Evolutionary conservation across 1,140 invertebrate genomes (phyloP).

Genomic region (Magallana angulata): DNA sequence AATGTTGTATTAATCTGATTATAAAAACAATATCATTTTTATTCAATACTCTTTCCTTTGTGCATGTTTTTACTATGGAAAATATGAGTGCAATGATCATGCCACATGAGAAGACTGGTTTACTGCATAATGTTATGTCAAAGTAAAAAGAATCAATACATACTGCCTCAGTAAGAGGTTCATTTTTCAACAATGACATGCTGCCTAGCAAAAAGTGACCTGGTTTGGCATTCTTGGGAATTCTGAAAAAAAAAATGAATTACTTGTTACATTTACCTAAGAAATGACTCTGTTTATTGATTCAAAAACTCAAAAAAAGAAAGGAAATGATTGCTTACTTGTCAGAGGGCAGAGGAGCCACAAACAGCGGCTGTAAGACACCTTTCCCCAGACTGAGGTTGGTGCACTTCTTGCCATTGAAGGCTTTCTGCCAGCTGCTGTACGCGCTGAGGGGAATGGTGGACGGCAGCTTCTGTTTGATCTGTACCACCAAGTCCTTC

Average conservation of each 20-base stretch:
- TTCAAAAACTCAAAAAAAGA: background rate
- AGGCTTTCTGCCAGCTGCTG: constrained; percentile 81
- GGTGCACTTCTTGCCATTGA: constrained; percentile 88
- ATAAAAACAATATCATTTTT: too few relatives aligned
- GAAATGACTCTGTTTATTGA: background rate
- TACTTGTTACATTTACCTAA: background rate
- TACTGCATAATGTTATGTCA: too few relatives aligned
- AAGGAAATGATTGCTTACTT: constrained; percentile 81
- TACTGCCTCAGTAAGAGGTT: constrained; percentile 87
- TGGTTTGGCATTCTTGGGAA: constrained; percentile 82
- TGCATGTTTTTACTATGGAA: too few relatives aligned
- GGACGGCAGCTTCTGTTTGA: constrained; percentile 88
- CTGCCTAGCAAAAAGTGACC: constrained; percentile 88
- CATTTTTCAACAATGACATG: constrained; percentile 91
- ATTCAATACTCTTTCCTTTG: too few relatives aligned
- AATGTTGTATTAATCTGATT: too few relatives aligned
- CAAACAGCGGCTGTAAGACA: constrained; percentile 86
- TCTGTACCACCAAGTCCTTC: constrained; percentile 85
- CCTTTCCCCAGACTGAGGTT: constrained; percentile 83
- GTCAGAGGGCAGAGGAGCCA: constrained; percentile 87
- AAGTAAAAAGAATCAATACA: constrained; percentile 49
- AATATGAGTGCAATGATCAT: too few relatives aligned
- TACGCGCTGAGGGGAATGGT: constrained; percentile 90
- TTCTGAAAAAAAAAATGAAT: constrained; percentile 78
- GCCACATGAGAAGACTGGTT: too few relatives aligned